Evolutionary conservation across 2,888 invertebrate species (phyloP).

Genomic region (Eucera pruinosa): DNA sequence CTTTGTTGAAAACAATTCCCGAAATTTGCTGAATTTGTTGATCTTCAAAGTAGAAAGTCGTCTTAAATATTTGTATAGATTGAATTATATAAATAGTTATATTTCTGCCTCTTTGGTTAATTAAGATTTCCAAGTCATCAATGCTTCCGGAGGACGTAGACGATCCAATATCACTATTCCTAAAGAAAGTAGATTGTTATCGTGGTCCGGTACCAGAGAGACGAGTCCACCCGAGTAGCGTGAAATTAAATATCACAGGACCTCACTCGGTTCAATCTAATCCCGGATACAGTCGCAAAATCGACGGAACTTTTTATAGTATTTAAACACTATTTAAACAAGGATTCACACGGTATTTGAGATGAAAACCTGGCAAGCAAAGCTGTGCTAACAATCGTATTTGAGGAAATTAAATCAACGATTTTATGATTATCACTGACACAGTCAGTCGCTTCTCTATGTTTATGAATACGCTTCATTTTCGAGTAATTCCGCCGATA

Average conservation of each 20-base stretch:
- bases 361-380: slow-evolving; percentile 24
- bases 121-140: background rate
- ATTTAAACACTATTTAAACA: slow-evolving; percentile 70
- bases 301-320: slow-evolving; percentile 86
- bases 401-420: slow-evolving; percentile 52
- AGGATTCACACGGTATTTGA: slow-evolving; percentile 60
- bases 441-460: background rate
- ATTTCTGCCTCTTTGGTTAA: background rate
- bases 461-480: slow-evolving; percentile 27
- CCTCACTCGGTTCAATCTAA: slow-evolving; percentile 92
- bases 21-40: too few species aligned
- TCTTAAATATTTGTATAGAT: too few species aligned
- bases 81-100: too few species aligned
- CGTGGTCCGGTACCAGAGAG: slow-evolving; percentile 60
- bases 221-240: slow-evolving; percentile 89
- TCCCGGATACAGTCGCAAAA: slow-evolving; percentile 92
- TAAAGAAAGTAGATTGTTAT: slow-evolving; percentile 47
- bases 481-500: background rate
- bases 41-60: too few species aligned
- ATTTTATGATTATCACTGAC: slow-evolving; percentile 46
- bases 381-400: slow-evolving; percentile 38
- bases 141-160: background rate
- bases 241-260: slow-evolving; percentile 92
- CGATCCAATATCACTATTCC: slow-evolving; percentile 29
- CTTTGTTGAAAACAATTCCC: too few species aligned